phyloP scores from a whole-genome alignment of 2,888 invertebrate genomes.

The Acrobasis consociella region DNA sequence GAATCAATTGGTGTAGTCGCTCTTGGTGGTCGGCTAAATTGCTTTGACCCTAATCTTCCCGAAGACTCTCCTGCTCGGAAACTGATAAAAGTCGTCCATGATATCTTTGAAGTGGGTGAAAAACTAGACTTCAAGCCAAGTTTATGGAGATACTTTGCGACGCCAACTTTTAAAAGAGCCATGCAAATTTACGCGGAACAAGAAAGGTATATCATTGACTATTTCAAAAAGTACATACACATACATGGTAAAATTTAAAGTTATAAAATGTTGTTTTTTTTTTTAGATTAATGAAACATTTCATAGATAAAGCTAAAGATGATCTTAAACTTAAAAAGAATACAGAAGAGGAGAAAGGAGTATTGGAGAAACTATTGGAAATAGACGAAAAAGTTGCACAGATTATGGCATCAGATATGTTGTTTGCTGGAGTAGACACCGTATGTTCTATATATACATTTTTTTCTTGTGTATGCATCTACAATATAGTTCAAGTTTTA shows the following conservation, averaged over 20 bases:
- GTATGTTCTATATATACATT: slow-evolving; percentile 57
- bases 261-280: slow-evolving; percentile 11
- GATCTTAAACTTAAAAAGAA: slow-evolving; percentile 41
- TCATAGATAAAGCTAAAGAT: slow-evolving; percentile 48
- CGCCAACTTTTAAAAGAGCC: slow-evolving; percentile 18
- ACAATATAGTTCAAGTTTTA: no score
- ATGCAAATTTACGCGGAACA: slow-evolving; percentile 25
- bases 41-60: slow-evolving; percentile 29
- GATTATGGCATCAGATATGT: slow-evolving; percentile 86
- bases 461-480: no score
- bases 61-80: slow-evolving; percentile 28
- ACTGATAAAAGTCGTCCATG: slow-evolving; percentile 23
- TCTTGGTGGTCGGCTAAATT: slow-evolving; percentile 35
- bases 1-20: slow-evolving; percentile 59
- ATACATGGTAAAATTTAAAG: no score
- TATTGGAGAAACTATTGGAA: slow-evolving; percentile 84
- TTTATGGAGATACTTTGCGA: slow-evolving; percentile 20
- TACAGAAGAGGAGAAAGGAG: slow-evolving; percentile 66
- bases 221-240: no score
- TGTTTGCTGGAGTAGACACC: slow-evolving; percentile 86
- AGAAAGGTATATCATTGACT: slow-evolving; percentile 9
- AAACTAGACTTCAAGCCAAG: slow-evolving; percentile 25
- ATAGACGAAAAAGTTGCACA: slow-evolving; percentile 83
- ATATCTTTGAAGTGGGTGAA: slow-evolving; percentile 11
- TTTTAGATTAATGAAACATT: slow-evolving; percentile 46